phyloP scores from a whole-genome alignment of 2,113 vertebrate species.

The Mesitornis unicolor region DNA sequence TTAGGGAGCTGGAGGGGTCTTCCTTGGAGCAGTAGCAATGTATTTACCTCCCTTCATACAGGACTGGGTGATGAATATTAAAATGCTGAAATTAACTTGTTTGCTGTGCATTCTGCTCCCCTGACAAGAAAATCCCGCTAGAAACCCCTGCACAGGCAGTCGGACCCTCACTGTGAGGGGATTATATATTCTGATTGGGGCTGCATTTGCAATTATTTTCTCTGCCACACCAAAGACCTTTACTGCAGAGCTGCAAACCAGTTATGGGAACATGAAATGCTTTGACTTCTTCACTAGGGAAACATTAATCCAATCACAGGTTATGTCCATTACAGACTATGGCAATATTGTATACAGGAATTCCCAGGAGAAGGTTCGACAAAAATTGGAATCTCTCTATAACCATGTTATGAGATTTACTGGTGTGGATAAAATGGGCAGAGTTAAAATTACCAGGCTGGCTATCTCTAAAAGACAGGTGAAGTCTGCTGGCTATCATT shows the following conservation, averaged over 20 bases:
- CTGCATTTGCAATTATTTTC: conserved; percentile 58
- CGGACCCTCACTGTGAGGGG: conserved; percentile 18
- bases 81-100: conserved; percentile 33
- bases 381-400: conserved; percentile 69
- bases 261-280: conserved; percentile 68
- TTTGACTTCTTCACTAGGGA: conserved; percentile 69
- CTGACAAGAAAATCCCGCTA: conserved; percentile 40
- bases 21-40: neutral
- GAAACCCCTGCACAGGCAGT: neutral
- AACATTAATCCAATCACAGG: conserved; percentile 71
- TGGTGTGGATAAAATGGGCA: conserved; percentile 70
- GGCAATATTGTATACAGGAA: conserved; percentile 69
- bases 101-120: conserved; percentile 24
- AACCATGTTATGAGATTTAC: conserved; percentile 73
- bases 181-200: conserved; percentile 61
- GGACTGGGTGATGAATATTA: neutral
- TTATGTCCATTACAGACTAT: conserved; percentile 70
- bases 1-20: neutral
- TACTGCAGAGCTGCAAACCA: conserved; percentile 57
- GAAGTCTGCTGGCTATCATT: conserved; percentile 69
- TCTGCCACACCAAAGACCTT: conserved; percentile 57
- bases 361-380: conserved; percentile 63
- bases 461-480: conserved; percentile 72
- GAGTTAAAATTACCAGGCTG: conserved; percentile 70
- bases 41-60: neutral